Base-by-base conservation (phyloP, 2,113 vertebrate genomes). In the Scalopus aquaticus region DNA sequence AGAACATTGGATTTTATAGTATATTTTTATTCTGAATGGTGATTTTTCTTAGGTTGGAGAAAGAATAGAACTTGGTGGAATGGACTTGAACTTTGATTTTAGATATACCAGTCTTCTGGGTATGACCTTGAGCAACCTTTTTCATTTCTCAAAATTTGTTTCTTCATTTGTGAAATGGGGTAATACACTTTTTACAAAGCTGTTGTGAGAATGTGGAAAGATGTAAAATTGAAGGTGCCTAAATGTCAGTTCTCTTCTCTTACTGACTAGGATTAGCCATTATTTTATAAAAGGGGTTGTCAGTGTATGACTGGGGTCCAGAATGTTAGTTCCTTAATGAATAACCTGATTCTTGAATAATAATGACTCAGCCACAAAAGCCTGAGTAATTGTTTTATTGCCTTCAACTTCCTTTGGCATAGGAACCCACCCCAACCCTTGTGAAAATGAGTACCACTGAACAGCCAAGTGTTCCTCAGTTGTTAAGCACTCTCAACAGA, bases 371-470 rank as follows among this genome's bases (percentile, higher is more conserved):
- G 24, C 65, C 46, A 67, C 73, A 93, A 73, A 22, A 17, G 20
- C 82, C 60, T 93, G 69, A 78, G 74, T 85, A 96, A 94, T 91
- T 91, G 39, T 79, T 95, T 96, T 93, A 85, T 70, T 69, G n/a
- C 93, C 85, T 86, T 94, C 95, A 94, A 74, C 94, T 95, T 42
- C 79, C 73, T 62, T 88, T 90, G 78, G 67, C 82, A 78, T 32
- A 73, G 58, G 30, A 42, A 86, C 64, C 37, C 74, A 46, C 54
- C 5, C 64, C 82, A 95, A 28, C n/a, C 35, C 56, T 2, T 85
- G 81, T 28, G 82, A 86, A 95, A 93, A 96, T 84, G 49, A 85
- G 51, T 51, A 44, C 46, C 67, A 37, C 35, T 88, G 56, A 92
- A 65, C 6, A 54, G 76, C 30, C 77, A 67, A 92, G 44, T 84